Base-by-base conservation (phyloP, 2,113 vertebrate species). In the Serinus canaria region DNA sequence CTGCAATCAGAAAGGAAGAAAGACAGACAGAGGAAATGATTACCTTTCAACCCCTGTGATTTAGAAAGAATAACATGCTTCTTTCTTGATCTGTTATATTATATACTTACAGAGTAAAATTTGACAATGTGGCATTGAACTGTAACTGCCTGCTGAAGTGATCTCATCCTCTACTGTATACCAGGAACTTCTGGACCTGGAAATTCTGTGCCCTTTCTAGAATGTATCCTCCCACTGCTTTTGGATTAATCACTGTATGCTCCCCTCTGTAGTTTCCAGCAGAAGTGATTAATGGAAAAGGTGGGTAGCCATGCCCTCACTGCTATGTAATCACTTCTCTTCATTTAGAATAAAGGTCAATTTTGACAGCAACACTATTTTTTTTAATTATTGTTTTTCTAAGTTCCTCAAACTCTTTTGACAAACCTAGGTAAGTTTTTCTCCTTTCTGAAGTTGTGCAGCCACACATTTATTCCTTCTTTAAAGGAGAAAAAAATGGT, bases 41-140 rank as follows among this genome's bases (percentile, higher is more conserved):
- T 83, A 92, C 89, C 80, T 87, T 96, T 90, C 95, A 94, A 46
- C 41, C 74, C 69, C 64, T 46, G 72, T 94, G 92, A 95, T 95
- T 95, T 87, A 77, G 90, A 95, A 95, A 91, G 76, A 95, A 90
- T 84, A 91, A 83, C 81, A 92, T 46, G 55, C 67, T 95, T 66
- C 64, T 93, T 70, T 90, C 85, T 75, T 81, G 64, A 74, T 86
- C 60, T 83, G 56, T 88, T 93, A 44, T 87, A 87, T 75, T 89
- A 83, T 49, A 78, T 49, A 59, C 62, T 91, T 92, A 73, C 33
- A 69, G 75, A 92, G 63, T 76, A 89, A 96, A 67, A 92, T 70
- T 69, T 92, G 72, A 78, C 83, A 94, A 74, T 75, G 79, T 72
- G 44, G 64, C 43, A 90, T 59, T 75, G 88, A 86, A 90, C 84